Conservation (phyloP, 2,113 vertebrate genomes). For the Pteronura brasiliensis region DNA sequence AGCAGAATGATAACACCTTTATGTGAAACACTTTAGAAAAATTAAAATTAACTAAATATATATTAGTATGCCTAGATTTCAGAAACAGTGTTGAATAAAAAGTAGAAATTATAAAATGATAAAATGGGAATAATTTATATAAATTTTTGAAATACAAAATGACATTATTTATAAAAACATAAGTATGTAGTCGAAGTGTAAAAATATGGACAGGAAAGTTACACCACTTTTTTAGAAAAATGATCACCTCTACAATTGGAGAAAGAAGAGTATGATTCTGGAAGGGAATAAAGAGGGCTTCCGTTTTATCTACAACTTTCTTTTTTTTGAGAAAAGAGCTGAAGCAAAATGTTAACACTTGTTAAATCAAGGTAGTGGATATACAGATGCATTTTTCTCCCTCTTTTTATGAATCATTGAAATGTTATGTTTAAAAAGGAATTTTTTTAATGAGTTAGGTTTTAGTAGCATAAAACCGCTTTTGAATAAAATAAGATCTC, state of each 20-base stretch:
- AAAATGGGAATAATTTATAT: constrained; percentile 1
- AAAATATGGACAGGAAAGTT: background rate
- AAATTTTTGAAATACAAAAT: background rate
- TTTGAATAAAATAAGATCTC: constrained; percentile 18
- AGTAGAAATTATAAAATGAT: constrained; percentile 38
- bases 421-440: constrained; percentile 12
- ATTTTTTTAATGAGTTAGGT: constrained; percentile 22
- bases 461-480: background rate
- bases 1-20: constrained; percentile 9
- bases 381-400: background rate
- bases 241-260: background rate
- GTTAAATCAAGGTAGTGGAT: background rate
- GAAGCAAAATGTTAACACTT: background rate
- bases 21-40: constrained; percentile 28
- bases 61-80: background rate
- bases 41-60: constrained; percentile 10
- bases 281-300: background rate
- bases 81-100: background rate
- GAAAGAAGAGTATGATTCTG: background rate
- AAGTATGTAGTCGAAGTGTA: constrained; percentile 1
- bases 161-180: background rate
- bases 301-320: background rate
- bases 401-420: background rate
- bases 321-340: background rate
- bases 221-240: constrained; percentile 6